phyloP scores from a whole-genome alignment of 2,113 vertebrate species.

The Percina caprodes region DNA sequence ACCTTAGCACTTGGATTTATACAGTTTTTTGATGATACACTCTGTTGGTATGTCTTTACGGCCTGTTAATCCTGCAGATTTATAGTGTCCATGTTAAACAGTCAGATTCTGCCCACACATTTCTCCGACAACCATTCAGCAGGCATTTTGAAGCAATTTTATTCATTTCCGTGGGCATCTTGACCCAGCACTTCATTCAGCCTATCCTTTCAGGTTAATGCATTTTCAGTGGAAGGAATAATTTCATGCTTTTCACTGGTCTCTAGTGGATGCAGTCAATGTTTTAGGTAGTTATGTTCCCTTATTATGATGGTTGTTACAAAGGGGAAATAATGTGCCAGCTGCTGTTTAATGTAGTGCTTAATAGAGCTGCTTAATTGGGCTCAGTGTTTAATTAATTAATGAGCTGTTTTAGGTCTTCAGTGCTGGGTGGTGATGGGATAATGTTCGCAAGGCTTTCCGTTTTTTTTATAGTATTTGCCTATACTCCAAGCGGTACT shows the following conservation, averaged over 20 bases:
- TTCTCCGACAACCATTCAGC: constrained; percentile 29
- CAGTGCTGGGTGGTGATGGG: constrained; percentile 58
- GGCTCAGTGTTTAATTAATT: constrained; percentile 84
- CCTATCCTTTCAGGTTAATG: constrained; percentile 71
- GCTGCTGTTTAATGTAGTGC: constrained; percentile 83
- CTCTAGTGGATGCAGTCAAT: constrained; percentile 64
- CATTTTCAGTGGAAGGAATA: constrained; percentile 48
- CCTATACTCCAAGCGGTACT: constrained; percentile 24
- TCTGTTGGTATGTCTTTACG: not conserved
- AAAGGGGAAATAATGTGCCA: constrained; percentile 77
- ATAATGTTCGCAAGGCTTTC: constrained; percentile 61
- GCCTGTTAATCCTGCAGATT: constrained; percentile 37
- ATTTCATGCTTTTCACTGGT: constrained; percentile 64
- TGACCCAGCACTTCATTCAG: constrained; percentile 64
- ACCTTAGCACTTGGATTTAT: not conserved
- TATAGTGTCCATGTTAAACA: constrained; percentile 4
- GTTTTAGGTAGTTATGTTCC: constrained; percentile 78
- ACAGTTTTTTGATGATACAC: not conserved
- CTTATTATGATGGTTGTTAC: constrained; percentile 78
- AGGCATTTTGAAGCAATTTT: constrained; percentile 46
- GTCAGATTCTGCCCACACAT: constrained; percentile 6
- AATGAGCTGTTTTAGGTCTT: constrained; percentile 78
- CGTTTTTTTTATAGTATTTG: constrained; percentile 16
- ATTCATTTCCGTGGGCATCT: constrained; percentile 54
- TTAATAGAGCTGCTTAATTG: constrained; percentile 85